Base-by-base conservation (phyloP, 2,888 invertebrate species). In the Hirtodrosophila duncani region DNA sequence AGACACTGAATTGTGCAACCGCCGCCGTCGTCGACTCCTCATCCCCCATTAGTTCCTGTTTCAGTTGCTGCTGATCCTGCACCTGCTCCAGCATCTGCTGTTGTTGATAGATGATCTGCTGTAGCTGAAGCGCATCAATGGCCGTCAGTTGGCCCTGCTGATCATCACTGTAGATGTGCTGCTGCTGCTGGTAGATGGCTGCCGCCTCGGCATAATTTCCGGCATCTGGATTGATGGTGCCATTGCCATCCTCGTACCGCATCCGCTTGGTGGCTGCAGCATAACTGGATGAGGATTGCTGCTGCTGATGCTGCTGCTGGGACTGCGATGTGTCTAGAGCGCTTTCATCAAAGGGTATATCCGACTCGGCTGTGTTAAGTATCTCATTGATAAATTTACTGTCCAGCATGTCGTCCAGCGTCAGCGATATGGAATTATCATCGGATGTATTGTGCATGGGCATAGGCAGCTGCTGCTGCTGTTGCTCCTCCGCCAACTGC, bases 361-460 rank as follows among this genome's bases (percentile, higher is more conserved):
- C 83, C 1, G 81, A 56, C 38, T 82, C 83, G 2, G 77, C 67
- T 0, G 82, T 83, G 45, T 81, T 86, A 3, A 85, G 50, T 2
- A 85, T 84, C 45, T 85, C 86, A 21, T 84, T 85, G 13, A 85
- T 82, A 18, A 85, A 75, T 67, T 85, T 85, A 46, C 83, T 84
- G 58, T 85, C 85, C 13, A 86, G 69, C 70, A 83, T 80, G 29
- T 86, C 86, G 18, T 84, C 85, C 18, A 86, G 67, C 1, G 80
- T 85, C 13, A 85, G 56, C 3, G 75, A 79, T 59, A 85, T 83
- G 11, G 85, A 84, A 59, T 83, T 85, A 5, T 85, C 82, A 50
- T 85, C 85, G 8, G 83, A 82, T 29, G 78, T 63, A 11, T 79
- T 84, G 10, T 81, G 78, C 24, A 67, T 60, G 2, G 79, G 74